Base-by-base conservation (phyloP, 2,888 invertebrate species). In the Podabrus alpinus region DNA sequence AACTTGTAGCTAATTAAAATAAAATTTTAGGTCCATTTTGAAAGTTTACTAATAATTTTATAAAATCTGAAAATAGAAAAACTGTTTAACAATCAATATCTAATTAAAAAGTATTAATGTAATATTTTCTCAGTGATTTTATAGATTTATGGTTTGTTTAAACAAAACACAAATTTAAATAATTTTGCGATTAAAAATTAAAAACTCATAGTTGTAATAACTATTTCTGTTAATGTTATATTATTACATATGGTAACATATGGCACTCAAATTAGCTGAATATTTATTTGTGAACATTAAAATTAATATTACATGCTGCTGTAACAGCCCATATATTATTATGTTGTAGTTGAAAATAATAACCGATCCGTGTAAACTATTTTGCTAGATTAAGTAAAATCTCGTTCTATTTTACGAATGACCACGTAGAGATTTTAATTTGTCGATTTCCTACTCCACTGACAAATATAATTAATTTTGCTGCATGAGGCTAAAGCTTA, bases 401-500 rank as follows among this genome's bases (percentile, higher is more conserved):
- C 68, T 68, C 59, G 61, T 67, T 66, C 62, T 66, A 71, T 71
- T 73, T 76, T 73, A 62, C 73, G 25, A 76, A 76, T 76, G 73
- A 73, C 71, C 71, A 76, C 71, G 76, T 73, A 64, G 64, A 73
- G 68, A 73, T 68, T 76, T 76, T 76, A 74, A 76, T 76, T 76
- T 76, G 76, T 74, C 76, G 73, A 82, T 78, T 77, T 81, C 80
- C 69, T 81, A 71, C 73, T 61, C 73, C 74, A 76, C 73, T 76
- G 75, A 76, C 66, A 76, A 73, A 78, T 75, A 79, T 75, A 80
- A 81, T 81, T 81, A 81, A 80, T 80, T 81, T 79, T 80, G 79
- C 76, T 76, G 71, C 77, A 78, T 79, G 77, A 74, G 76, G 73
- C 77, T 72, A 72, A 73, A 77, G 80, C 78, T 80, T 80, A 79